Base-by-base conservation (phyloP, 2,888 invertebrate genomes). In the Furcula furcula region DNA sequence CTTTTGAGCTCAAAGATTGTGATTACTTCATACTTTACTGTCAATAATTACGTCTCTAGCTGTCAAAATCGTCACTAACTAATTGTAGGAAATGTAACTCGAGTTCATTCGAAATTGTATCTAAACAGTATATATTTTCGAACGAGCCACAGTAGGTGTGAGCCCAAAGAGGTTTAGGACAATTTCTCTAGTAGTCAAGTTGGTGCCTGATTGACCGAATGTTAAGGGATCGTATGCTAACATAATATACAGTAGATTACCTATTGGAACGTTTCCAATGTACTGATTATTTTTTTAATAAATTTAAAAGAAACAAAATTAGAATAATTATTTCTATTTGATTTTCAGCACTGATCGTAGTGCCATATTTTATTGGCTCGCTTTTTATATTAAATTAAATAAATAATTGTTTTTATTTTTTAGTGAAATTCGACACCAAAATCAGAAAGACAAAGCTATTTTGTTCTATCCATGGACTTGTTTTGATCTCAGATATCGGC, bases 381-480 rank as follows among this genome's bases (percentile, higher is more conserved):
- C 71, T 74, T 63, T 75, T 73, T 66, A 59, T 44, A n/a, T n/a
- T n/a, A n/a, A n/a, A n/a, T 55, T 55, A 51, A 62, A 61, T 76
- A 68, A 76, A 74, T 59, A 63, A 57, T 75, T 76, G 80, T 69
- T 76, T 68, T 62, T 84, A 84, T 80, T 69, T 76, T 68, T 62
- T 84, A 84, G 86, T 81, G 73, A 82, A 86, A 83, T 84, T 83
- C 64, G 85, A 86, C 76, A 84, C 87, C 87, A 88, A 88, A 88
- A 80, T 76, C 69, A 60, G 68, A 78, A 78, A 77, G 78, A 79
- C 76, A 68, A 78, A 68, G 77, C 39, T 58, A 63, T 68, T 75
- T 75, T 65, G 60, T 74, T 76, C 57, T 72, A 67, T 67, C 72
- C 67, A 73, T 74, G 74, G 82, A 84, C 80, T 83, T 80, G 65